Percentiles rank a stretch among this genome's conserved stretches.
Conservation (phyloP, 2,888 invertebrate genomes). For the Fabriciana adippe region DNA sequence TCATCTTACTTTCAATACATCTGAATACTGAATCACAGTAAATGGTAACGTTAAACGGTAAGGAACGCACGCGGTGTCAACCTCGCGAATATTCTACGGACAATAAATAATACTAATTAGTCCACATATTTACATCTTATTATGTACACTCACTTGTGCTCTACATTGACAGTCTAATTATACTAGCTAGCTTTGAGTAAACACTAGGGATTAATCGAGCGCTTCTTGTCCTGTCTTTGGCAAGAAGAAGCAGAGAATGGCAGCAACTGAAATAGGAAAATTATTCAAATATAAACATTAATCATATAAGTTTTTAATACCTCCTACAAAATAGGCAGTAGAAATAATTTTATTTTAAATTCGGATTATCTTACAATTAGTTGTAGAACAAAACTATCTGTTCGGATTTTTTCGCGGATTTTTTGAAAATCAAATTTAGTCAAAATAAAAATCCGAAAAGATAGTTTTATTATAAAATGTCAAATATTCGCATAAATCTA, state of each 20-base stretch:
- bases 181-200: slow-evolving; percentile 59
- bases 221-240: slow-evolving; percentile 89
- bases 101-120: slow-evolving; percentile 70
- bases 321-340: too few species aligned
- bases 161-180: slow-evolving; percentile 46
- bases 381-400: too few species aligned
- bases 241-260: slow-evolving; percentile 87
- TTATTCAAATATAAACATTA: slow-evolving; percentile 9
- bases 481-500: too few species aligned
- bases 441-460: too few species aligned
- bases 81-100: slow-evolving; percentile 36
- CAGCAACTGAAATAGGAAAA: slow-evolving; percentile 84
- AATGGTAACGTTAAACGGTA: slow-evolving; percentile 55
- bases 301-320: background rate
- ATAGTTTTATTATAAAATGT: too few species aligned
- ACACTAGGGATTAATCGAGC: slow-evolving; percentile 78
- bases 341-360: too few species aligned
- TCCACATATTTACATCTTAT: slow-evolving; percentile 76
- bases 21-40: slow-evolving; percentile 72
- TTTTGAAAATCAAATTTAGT: too few species aligned
- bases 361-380: too few species aligned
- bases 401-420: too few species aligned
- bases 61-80: slow-evolving; percentile 26
- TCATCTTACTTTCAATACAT: slow-evolving; percentile 65
- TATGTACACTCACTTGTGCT: slow-evolving; percentile 69